Percentiles rank a stretch among this genome's conserved stretches.
Conservation (phyloP, 1,140 invertebrate species). For the Linepithema humile region DNA sequence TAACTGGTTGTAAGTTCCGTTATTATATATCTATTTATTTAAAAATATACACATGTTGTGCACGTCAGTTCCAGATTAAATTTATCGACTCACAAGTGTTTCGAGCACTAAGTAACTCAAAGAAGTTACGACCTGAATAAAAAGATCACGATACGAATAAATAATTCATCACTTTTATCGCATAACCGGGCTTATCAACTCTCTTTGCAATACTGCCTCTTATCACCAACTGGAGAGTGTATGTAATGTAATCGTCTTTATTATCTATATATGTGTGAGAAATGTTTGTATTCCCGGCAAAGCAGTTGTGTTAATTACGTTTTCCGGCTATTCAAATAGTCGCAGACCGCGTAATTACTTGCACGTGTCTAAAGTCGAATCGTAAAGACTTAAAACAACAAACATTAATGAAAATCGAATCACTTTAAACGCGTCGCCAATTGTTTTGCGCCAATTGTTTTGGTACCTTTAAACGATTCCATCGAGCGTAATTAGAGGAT, state of each 20-base stretch:
- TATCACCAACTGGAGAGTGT: not conserved
- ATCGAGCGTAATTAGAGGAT: not conserved
- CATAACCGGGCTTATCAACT: not conserved
- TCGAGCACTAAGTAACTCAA: not conserved
- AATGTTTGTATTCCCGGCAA: not conserved
- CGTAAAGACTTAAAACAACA: no score
- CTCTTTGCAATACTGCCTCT: not conserved
- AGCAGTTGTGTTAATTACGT: not conserved
- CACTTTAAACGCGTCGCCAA: not conserved
- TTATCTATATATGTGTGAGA: not conserved
- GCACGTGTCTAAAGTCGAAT: no score
- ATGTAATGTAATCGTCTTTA: not conserved
- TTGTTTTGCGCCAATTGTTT: no score
- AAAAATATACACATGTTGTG: not conserved
- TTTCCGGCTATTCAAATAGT: not conserved
- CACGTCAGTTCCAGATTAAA: not conserved
- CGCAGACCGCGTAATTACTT: not conserved
- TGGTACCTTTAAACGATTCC: not conserved
- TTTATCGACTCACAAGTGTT: not conserved
- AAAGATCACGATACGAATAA: constrained; percentile 1
- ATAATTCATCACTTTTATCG: constrained; percentile 28
- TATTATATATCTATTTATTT: not conserved
- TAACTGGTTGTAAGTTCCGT: no score
- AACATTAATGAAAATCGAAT: not conserved
- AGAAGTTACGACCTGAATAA: not conserved